Evolutionary conservation across 2,113 vertebrate species (phyloP), one percentile per base, ranked within the genome.

Genomic region (Siniperca knerii): DNA sequence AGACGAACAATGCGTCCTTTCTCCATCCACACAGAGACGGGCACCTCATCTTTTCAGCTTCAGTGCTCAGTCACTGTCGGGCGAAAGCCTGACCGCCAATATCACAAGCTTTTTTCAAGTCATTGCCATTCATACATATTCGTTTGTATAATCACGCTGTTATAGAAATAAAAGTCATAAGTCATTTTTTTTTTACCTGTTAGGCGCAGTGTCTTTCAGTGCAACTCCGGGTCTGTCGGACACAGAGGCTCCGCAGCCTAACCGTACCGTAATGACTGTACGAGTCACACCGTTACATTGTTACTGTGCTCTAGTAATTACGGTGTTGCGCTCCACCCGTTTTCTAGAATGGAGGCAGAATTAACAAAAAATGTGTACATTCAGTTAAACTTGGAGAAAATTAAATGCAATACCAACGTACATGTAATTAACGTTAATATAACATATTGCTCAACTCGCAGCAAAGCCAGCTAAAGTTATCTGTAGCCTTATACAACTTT

Each of bases 221-320:
- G 80, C 89, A 92, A 95, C 95, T 95, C 84, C 84, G 23, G 89
- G 74, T 90, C 84, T 83, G 88, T 82, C 35, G 29, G 81, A 85
- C 74, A 72, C 77, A 75, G 61, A 25, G 77, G 84, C 94, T 84
- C 94, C 87, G 87, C 92, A 84, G 86, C 61, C 79, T 76, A 23
- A n/a, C n/a, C n/a, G n/a, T 94, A 95, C 96, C 95, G 95, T 96
- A 96, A 95, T 86, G 87, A 64, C 25, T 0, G 1, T n/a, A 78
- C 0, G 40, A 90, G 62, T 21, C 44, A 8, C 91, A 20, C 83
- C 3, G 7, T 6, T 0, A 8, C 42, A 23, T n/a, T 57, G 29
- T 25, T 3, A n/a, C 40, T 20, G 33, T 1, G 83, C 54, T 46
- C 44, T 0, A 1, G 79, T 50, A 23, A 79, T 90, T 91, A 93